A percentile compares a stretch with the other conserved stretches of the same genome.
Conservation (phyloP, 35 echinoderm and acorn worm genomes). For the Ophioderma brevispina region DNA sequence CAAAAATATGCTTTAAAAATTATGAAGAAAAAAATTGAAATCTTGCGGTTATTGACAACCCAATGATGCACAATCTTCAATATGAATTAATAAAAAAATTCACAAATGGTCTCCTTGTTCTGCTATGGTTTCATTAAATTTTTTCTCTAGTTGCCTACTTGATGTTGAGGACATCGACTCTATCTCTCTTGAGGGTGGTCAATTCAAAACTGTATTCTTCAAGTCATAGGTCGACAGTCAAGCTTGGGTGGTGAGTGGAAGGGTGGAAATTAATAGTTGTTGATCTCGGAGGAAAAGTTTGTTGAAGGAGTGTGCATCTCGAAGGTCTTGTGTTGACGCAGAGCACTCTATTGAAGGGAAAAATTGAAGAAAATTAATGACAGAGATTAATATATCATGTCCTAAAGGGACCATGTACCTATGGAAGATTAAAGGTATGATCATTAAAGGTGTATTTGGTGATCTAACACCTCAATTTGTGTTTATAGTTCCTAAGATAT, state of each 20-base stretch:
- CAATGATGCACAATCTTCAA: too few species aligned
- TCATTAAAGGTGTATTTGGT: background rate
- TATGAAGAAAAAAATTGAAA: too few species aligned
- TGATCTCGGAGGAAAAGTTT: slow-evolving; percentile 34
- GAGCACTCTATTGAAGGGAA: slow-evolving; percentile 8
- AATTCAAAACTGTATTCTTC: slow-evolving; percentile 13
- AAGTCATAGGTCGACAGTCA: slow-evolving; percentile 17
- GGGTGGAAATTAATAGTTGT: slow-evolving; percentile 36
- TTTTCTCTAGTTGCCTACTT: too few species aligned
- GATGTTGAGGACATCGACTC: slow-evolving; percentile 7
- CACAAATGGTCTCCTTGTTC: too few species aligned
- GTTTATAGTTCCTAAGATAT: too few species aligned
- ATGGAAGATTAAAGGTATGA: background rate
- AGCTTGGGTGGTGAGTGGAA: slow-evolving; percentile 31
- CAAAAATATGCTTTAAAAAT: too few species aligned
- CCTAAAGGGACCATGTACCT: too few species aligned
- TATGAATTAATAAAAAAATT: too few species aligned
- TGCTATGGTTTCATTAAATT: too few species aligned
- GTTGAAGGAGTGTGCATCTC: slow-evolving; percentile 31
- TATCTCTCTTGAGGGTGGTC: background rate
- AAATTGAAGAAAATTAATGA: background rate
- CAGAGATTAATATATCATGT: too few species aligned
- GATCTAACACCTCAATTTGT: too few species aligned
- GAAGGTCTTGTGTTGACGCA: slow-evolving; percentile 21
- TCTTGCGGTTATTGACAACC: too few species aligned